Evolutionary conservation across 1,140 invertebrate genomes (phyloP).

Genomic region (Maconellicoccus hirsutus): DNA sequence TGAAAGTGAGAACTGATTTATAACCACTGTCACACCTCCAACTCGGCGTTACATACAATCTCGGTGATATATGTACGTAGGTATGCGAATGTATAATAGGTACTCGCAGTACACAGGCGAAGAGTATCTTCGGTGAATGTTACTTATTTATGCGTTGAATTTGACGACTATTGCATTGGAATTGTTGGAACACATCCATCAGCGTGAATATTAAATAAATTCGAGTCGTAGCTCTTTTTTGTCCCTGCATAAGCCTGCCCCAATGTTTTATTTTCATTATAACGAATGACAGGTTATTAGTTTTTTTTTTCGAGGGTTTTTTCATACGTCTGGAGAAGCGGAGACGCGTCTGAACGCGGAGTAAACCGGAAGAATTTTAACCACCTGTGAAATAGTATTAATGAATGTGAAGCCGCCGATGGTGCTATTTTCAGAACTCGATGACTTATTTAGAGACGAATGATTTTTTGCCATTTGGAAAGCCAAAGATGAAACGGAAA

Average conservation of each 20-base stretch:
- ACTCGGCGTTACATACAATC: not conserved
- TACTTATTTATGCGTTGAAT: slow-evolving; percentile 10
- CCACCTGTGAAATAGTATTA: not conserved
- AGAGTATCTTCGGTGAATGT: not conserved
- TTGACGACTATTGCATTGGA: slow-evolving; percentile 3
- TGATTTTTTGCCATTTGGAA: too few relatives aligned
- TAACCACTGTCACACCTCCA: slow-evolving; percentile 2
- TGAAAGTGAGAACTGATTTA: not conserved
- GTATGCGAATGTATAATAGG: slow-evolving; percentile 5
- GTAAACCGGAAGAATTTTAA: not conserved
- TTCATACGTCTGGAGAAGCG: too few relatives aligned
- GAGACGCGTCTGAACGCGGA: not conserved
- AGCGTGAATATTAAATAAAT: slow-evolving; percentile 9
- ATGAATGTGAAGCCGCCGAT: not conserved
- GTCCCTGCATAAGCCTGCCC: not conserved
- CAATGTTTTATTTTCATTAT: slow-evolving; percentile 10
- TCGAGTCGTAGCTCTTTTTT: not conserved
- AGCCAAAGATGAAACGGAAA: too few relatives aligned
- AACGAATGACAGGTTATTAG: not conserved
- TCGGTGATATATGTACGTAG: not conserved
- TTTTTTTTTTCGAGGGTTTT: not conserved
- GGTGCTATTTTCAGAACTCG: too few relatives aligned
- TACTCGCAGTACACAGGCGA: not conserved
- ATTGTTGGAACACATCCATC: slow-evolving; percentile 1
- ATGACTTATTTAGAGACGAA: too few relatives aligned